A percentile compares a stretch with the other conserved stretches of the same genome.
Conservation (phyloP, 2,113 vertebrate genomes). For the Cryptotis parvus region DNA sequence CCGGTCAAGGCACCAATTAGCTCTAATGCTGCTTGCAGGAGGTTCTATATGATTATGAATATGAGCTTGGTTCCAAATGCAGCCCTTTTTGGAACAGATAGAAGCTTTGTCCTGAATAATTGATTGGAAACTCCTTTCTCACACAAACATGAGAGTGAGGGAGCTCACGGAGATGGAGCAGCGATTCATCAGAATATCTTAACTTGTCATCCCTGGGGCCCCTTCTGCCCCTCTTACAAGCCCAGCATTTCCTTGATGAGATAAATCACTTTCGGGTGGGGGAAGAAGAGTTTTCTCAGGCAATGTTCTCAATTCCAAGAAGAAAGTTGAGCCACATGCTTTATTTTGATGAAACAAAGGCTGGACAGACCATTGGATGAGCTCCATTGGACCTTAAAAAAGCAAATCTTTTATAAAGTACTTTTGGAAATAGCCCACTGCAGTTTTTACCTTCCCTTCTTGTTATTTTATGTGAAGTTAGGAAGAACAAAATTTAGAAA, state of each 20-base stretch:
- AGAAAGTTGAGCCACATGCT: background rate
- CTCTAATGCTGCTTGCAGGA: background rate
- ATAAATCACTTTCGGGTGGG: background rate
- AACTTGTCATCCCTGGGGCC: background rate
- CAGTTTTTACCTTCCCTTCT: background rate
- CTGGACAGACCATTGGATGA: background rate
- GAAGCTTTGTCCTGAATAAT: conserved; percentile 70
- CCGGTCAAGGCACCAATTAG: conserved; percentile 65
- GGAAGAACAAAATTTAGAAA: conserved; percentile 20
- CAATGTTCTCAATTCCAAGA: background rate
- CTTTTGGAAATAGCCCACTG: background rate
- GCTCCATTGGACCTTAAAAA: background rate
- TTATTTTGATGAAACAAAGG: conserved; percentile 34
- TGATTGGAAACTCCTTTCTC: conserved; percentile 72
- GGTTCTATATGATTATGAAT: conserved; percentile 66
- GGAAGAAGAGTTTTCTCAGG: background rate
- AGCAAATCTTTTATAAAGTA: conserved; percentile 4
- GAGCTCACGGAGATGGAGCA: conserved; percentile 20
- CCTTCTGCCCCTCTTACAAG: conserved; percentile 6
- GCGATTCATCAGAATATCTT: conserved; percentile 11
- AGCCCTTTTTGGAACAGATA: conserved; percentile 61
- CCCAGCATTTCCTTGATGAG: conserved; percentile 3
- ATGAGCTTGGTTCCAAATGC: conserved; percentile 58
- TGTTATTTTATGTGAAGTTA: background rate
- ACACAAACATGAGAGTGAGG: conserved; percentile 43